Percentiles rank a stretch among this genome's conserved stretches.
These are phyloP conservation scores for Gobius niger DNA, from an alignment of 2,113 vertebrate species.

Conservation along the genomic window DNA sequence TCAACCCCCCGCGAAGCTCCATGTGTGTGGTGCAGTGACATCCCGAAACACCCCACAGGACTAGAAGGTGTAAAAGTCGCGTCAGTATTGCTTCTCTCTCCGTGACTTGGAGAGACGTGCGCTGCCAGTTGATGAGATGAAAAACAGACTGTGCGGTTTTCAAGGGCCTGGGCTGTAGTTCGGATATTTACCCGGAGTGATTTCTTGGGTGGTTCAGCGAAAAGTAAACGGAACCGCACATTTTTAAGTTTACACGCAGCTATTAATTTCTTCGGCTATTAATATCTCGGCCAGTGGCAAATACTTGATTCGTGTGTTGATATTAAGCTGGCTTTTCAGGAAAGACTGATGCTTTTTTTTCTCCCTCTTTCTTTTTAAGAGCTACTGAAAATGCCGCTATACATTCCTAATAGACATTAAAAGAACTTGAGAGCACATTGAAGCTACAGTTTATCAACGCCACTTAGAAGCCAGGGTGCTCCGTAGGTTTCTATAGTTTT, in stretches of 20 bases:
- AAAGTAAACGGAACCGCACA: constrained; percentile 28
- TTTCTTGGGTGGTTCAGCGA: constrained; percentile 39
- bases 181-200: constrained; percentile 36
- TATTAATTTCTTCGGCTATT: constrained; percentile 43
- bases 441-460: constrained; percentile 20
- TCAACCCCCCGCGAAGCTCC: constrained; percentile 90
- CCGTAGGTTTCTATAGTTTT: not conserved
- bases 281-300: constrained; percentile 16
- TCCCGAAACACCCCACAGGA: constrained; percentile 8
- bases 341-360: constrained; percentile 9
- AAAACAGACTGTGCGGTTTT: constrained; percentile 46
- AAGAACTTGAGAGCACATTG: not conserved
- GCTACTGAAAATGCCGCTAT: constrained; percentile 8
- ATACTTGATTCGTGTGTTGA: constrained; percentile 28
- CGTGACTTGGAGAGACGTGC: constrained; percentile 23
- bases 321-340: constrained; percentile 25
- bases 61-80: constrained; percentile 30
- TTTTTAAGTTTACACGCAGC: constrained; percentile 53
- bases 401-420: constrained; percentile 5
- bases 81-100: constrained; percentile 63
- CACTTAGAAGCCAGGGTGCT: constrained; percentile 35
- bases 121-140: constrained; percentile 34
- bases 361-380: constrained; percentile 10
- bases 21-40: constrained; percentile 85
- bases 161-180: constrained; percentile 39